phyloP scores from a whole-genome alignment of 2,797 vertebrate species.

The Halcyon badia region DNA sequence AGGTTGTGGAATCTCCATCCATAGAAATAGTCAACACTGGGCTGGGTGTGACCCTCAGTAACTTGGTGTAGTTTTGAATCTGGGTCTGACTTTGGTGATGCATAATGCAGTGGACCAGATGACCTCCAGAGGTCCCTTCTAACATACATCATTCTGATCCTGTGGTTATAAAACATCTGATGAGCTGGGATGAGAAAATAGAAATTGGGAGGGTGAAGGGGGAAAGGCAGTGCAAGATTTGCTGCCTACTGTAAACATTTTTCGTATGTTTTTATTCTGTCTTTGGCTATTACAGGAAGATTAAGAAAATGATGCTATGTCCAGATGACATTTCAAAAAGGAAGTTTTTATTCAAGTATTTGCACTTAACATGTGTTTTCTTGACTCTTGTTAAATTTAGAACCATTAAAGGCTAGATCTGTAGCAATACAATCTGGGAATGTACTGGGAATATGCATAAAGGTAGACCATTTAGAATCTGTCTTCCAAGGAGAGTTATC shows the following conservation, averaged over 20 bases:
- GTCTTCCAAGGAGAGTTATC: neutral
- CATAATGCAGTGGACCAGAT: neutral
- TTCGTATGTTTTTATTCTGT: neutral
- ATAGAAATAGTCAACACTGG: neutral
- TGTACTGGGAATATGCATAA: neutral
- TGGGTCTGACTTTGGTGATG: neutral
- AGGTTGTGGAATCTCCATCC: neutral
- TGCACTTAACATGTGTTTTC: neutral
- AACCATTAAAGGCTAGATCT: neutral
- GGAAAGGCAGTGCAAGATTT: neutral
- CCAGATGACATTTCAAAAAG: neutral
- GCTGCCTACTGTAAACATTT: neutral
- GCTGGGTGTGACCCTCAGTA: neutral
- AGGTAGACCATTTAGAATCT: neutral
- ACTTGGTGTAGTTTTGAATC: neutral
- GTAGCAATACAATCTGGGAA: neutral
- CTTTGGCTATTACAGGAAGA: neutral
- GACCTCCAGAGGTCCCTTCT: slow-evolving; percentile 55
- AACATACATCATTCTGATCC: neutral
- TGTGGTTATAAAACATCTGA: neutral
- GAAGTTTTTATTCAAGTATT: neutral
- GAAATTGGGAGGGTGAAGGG: neutral
- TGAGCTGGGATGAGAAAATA: neutral
- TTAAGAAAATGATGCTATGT: neutral
- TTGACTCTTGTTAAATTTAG: neutral